A percentile compares a stretch with the other conserved stretches of the same genome.
Conservation (phyloP, 1,140 invertebrate species). For the Bombus pyrosoma region DNA sequence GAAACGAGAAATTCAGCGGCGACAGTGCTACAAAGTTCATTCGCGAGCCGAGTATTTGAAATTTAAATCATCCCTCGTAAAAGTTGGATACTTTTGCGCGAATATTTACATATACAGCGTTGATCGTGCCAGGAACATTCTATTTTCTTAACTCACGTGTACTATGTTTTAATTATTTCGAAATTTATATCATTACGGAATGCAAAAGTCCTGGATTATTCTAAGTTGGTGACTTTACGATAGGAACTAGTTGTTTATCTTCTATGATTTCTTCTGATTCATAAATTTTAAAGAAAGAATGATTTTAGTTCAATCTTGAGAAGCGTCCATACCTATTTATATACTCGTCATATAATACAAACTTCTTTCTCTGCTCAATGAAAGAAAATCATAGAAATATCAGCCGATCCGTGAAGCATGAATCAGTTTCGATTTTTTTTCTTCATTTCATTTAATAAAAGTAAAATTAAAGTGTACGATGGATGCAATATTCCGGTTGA, state of each 20-base stretch:
- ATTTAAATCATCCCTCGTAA: conserved; percentile 14
- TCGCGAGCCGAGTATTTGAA: conserved; percentile 13
- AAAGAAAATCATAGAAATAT: conserved; percentile 6
- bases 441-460: neutral
- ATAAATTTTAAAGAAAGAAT: too few species aligned
- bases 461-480: neutral
- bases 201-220: too few species aligned
- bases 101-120: too few species aligned
- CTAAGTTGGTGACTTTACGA: neutral
- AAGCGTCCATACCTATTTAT: too few species aligned
- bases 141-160: neutral
- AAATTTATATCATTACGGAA: neutral
- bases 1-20: conserved; percentile 1
- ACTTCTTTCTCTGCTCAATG: neutral
- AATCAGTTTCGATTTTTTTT: neutral
- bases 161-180: neutral
- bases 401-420: neutral
- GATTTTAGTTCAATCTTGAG: neutral
- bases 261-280: too few species aligned
- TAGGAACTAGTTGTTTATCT: too few species aligned
- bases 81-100: neutral
- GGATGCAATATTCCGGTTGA: neutral
- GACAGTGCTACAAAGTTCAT: neutral
- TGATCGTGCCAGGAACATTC: too few species aligned
- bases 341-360: too few species aligned